Percentiles rank a stretch among this genome's conserved stretches.
Evolutionary conservation across 2,797 vertebrate species (phyloP).

Genomic region (Micropoecilia bifurca): DNA sequence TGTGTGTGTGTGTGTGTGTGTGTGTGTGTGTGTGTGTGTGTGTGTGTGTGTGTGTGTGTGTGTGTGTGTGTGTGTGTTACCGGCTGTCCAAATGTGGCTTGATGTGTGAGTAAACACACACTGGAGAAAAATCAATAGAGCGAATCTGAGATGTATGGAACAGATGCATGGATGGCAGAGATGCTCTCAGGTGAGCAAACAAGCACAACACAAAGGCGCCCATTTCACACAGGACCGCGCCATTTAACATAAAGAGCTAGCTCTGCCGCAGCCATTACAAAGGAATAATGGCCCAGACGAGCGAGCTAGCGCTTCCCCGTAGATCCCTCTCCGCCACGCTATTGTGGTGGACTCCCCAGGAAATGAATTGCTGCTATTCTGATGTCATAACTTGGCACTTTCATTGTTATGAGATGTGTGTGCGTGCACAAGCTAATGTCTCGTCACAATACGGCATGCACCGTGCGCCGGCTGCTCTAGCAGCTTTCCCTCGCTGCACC

Average conservation of each 20-base stretch:
- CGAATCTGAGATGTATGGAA: slow-evolving; percentile 18
- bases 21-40: slow-evolving; percentile 40
- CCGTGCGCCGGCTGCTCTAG: slow-evolving; percentile 51
- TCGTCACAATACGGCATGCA: slow-evolving; percentile 66
- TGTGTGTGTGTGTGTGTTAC: slow-evolving; percentile 51
- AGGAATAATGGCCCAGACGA: slow-evolving; percentile 60
- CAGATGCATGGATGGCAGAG: not conserved
- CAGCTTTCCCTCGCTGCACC: slow-evolving; percentile 22
- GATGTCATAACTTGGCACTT: slow-evolving; percentile 67
- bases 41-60: slow-evolving; percentile 21
- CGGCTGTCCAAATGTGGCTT: slow-evolving; percentile 50
- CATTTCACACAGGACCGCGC: slow-evolving; percentile 44
- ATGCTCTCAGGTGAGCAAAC: slow-evolving; percentile 59
- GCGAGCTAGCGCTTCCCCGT: slow-evolving; percentile 57
- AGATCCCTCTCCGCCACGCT: slow-evolving; percentile 52
- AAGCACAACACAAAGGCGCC: slow-evolving; percentile 43
- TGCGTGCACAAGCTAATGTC: slow-evolving; percentile 67
- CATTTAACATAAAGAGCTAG: slow-evolving; percentile 39
- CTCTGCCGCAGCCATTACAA: slow-evolving; percentile 54
- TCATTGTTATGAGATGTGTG: slow-evolving; percentile 66
- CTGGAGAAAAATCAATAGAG: slow-evolving; percentile 43
- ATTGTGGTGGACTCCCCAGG: slow-evolving; percentile 60
- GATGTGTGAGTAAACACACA: slow-evolving; percentile 51
- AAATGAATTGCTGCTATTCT: slow-evolving; percentile 75
- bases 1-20: too few relatives aligned